These are phyloP conservation scores for Entelurus aequoreus DNA, from an alignment of 2,113 vertebrate genomes.

Conservation along the genomic window DNA sequence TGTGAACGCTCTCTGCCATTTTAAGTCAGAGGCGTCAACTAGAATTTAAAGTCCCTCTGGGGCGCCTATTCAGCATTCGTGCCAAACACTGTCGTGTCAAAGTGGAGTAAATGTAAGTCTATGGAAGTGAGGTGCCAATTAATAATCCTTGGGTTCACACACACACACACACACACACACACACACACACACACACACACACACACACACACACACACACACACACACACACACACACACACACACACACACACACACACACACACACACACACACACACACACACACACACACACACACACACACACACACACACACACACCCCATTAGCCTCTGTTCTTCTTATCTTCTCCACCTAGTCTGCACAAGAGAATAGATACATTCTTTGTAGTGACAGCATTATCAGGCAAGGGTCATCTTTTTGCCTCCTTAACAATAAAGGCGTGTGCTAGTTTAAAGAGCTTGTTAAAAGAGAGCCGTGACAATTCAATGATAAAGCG, in stretches of 20 bases:
- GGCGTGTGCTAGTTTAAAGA: constrained; percentile 60
- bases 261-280: too few relatives aligned
- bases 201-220: too few relatives aligned
- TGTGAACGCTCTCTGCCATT: constrained; percentile 30
- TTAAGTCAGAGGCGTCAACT: constrained; percentile 21
- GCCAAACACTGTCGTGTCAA: constrained; percentile 28
- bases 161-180: constrained; percentile 5
- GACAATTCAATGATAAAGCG: constrained; percentile 56
- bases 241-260: constrained; percentile 32
- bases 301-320: constrained; percentile 23
- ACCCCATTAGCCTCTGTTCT: constrained; percentile 64
- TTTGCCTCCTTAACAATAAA: constrained; percentile 51
- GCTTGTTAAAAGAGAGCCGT: constrained; percentile 53
- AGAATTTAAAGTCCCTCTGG: constrained; percentile 39
- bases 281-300: not conserved
- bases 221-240: not conserved
- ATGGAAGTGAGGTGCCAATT: constrained; percentile 50
- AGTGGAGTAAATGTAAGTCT: constrained; percentile 41
- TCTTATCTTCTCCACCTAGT: constrained; percentile 57
- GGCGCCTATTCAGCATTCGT: constrained; percentile 42
- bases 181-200: constrained; percentile 15
- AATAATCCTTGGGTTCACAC: constrained; percentile 54
- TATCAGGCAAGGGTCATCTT: constrained; percentile 62
- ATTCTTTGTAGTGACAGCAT: constrained; percentile 58
- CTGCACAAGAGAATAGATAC: constrained; percentile 59